Evolutionary conservation across 2,888 invertebrate species (phyloP), one percentile per base, ranked within the genome.

Genomic region (Oscheius sp.): DNA sequence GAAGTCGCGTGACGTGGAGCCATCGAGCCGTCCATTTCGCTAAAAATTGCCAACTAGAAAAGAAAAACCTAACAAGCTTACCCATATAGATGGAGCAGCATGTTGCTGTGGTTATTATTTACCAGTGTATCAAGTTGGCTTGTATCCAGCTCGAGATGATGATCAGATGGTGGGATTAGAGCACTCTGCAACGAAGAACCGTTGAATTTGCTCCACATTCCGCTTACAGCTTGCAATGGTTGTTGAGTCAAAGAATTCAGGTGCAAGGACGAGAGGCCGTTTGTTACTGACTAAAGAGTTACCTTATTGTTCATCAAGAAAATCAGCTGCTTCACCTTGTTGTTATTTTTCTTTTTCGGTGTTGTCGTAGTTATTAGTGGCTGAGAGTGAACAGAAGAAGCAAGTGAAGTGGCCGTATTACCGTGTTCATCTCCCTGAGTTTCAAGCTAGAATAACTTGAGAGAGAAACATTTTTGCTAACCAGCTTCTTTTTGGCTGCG

Each of bases 401-500:
- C 69, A n/a, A 63, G 39, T 10, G 69, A 72, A 12, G 61, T 64
- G 20, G 55, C 57, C n/a, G 64, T 29, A 12, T 58, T 48, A 23
- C 58, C 71, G 33, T 55, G 31, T 10, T 17, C 15, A n/a, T 71
- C 67, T 20, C 61, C 71, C n/a, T 58, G 65, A 15, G 46, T 63
- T 34, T 61, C 46, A 20, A 71, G 34, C 70, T 70, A 34, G 20
- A 65, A 57, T 29, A 15, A 29, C 34, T 17, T 39, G 15, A 34
- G 20, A 57, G 15, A 20, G 15, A 46, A 27, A 34, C 1, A 34
- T 46, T 55, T n/a, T n/a, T n/a, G 64, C 66, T 34, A 10, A 83
- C 83, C 78, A 81, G 64, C 66, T 72, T 78, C 55, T 81, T 73
- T 69, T 85, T 85, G 10, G 85, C 85, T 6, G 85, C 85, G 20